phyloP scores from a whole-genome alignment of 2,888 invertebrate species.

The Xestia c-nigrum region DNA sequence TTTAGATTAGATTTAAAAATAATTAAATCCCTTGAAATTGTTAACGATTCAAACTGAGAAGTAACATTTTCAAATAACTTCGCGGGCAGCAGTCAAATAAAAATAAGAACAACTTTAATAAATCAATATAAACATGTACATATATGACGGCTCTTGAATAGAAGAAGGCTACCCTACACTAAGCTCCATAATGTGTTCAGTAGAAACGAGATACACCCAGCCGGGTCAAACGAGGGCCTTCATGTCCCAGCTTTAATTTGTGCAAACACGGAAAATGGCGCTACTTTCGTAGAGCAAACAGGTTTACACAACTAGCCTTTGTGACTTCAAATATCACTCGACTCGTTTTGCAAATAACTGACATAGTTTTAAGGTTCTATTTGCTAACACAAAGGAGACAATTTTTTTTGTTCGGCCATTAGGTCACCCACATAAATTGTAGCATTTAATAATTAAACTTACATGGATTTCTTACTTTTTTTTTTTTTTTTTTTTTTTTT shows the following conservation, averaged over 20 bases:
- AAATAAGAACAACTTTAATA: not conserved
- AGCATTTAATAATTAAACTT: no score
- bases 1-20: no score
- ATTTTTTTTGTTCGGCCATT: no score
- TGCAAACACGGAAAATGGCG: constrained; percentile 13
- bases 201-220: not conserved
- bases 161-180: not conserved
- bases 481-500: no score
- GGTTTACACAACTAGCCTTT: not conserved
- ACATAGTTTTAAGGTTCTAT: not conserved
- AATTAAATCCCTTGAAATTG: no score
- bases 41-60: no score
- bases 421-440: no score
- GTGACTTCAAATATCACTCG: not conserved
- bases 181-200: not conserved
- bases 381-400: not conserved
- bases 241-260: constrained; percentile 8
- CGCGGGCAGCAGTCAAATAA: not conserved
- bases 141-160: not conserved
- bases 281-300: not conserved
- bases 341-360: not conserved
- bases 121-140: not conserved
- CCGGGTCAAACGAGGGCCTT: not conserved
- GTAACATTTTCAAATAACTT: no score
- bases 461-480: no score